These are phyloP conservation scores for Minunthozetes semirufus DNA, from an alignment of 2,888 invertebrate genomes.

Conservation along the genomic window DNA sequence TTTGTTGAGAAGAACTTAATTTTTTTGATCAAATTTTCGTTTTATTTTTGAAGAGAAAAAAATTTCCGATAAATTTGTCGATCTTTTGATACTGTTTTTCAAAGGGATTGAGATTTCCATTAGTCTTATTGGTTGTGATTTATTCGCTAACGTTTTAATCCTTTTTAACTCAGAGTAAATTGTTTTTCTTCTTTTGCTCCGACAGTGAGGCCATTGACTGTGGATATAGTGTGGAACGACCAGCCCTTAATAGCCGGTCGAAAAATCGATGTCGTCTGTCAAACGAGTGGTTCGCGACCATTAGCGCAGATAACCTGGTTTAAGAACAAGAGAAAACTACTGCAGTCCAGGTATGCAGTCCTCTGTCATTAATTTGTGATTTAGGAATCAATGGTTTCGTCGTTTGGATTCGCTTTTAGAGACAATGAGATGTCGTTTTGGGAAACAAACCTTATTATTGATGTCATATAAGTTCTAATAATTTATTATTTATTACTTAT, in stretches of 20 bases:
- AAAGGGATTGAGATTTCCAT: too few relatives aligned
- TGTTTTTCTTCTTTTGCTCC: not conserved
- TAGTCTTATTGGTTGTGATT: not conserved
- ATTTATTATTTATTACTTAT: too few relatives aligned
- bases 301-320: slow-evolving; percentile 30
- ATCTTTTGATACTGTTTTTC: too few relatives aligned
- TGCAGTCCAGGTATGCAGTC: not conserved
- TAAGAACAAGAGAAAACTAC: slow-evolving; percentile 29
- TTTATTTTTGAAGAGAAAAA: too few relatives aligned
- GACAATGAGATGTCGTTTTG: not conserved
- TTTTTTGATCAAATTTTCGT: too few relatives aligned
- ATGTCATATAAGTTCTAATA: too few relatives aligned
- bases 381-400: not conserved
- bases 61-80: too few relatives aligned
- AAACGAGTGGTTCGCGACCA: slow-evolving; percentile 31
- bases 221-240: not conserved
- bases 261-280: slow-evolving; percentile 28
- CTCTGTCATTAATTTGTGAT: too few relatives aligned
- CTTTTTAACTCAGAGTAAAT: not conserved
- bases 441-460: too few relatives aligned
- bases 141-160: not conserved
- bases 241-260: slow-evolving; percentile 32
- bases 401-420: not conserved
- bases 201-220: slow-evolving; percentile 28
- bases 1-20: too few relatives aligned